Percentiles rank a stretch among this genome's conserved stretches.
Evolutionary conservation across 2,113 vertebrate genomes (phyloP).

Genomic region (Scytalopus superciliaris): DNA sequence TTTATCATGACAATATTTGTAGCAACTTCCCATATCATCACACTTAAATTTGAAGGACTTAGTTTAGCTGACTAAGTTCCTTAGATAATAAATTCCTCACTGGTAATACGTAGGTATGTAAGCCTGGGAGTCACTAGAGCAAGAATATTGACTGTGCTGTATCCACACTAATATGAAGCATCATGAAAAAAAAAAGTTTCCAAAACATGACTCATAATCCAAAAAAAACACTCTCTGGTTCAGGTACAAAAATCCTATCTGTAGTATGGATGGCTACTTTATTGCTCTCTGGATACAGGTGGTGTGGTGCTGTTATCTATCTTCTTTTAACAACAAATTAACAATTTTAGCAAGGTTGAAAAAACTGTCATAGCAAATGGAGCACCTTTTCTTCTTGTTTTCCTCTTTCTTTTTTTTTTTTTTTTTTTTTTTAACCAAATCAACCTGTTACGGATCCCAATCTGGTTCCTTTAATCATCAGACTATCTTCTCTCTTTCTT

Average conservation of each 20-base stretch:
- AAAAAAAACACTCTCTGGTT: neutral
- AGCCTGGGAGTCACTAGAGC: neutral
- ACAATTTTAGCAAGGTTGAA: neutral
- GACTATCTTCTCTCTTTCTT: neutral
- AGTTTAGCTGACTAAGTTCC: neutral
- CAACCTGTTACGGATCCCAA: neutral
- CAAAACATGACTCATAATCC: neutral
- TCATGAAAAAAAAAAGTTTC: neutral
- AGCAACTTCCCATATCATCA: neutral
- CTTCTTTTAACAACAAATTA: neutral
- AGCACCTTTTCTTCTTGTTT: neutral
- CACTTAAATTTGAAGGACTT: neutral
- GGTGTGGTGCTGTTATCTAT: neutral
- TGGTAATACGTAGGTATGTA: neutral
- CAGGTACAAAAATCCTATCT: neutral
- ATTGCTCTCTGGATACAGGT: neutral
- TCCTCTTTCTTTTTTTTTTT: fast-evolving
- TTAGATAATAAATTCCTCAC: neutral
- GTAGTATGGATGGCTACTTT: neutral
- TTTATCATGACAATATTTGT: neutral
- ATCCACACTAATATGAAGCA: neutral
- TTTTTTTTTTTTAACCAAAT: neutral
- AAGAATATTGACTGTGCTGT: neutral
- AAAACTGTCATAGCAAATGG: neutral
- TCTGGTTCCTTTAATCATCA: neutral